Evolutionary conservation across 2,113 vertebrate species (phyloP), one percentile per base, ranked within the genome.

Genomic region (Mormoops blainvillei): DNA sequence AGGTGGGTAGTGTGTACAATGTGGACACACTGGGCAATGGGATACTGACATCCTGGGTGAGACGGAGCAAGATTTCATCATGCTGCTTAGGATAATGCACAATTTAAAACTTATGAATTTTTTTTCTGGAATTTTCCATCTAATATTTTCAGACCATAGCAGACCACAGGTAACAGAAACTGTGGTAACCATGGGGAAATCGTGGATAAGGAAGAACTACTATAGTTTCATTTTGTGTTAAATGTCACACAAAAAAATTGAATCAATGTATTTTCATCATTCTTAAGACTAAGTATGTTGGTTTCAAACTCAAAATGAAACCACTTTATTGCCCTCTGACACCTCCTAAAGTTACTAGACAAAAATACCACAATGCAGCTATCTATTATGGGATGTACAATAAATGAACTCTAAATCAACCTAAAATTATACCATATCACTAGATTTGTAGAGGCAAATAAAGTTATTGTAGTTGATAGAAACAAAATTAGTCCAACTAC

Each of bases 231-330:
- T 77, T 84, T 91, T 78, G 24, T 91, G n/a, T 38, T 89, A 71
- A 89, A 65, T 18, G 15, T 74, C 54, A 65, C 43, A 78, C 19
- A n/a, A 94, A 85, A 58, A 71, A 84, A 84, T 12, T n/a, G 18
- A 93, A 81, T 94, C 81, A 24, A 94, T 97, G 88, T 1, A 95
- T 98, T 97, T 96, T 96, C 77, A 88, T 97, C 96, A 92, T 67
- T 83, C 76, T 67, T 92, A 87, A 97, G 71, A 94, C 91, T 73
- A 90, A 94, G 88, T 70, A 50, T 71, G 68, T 90, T 28, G 68
- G 89, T 38, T 68, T 91, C 86, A 96, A 93, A 87, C 7, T 63
- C 71, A 94, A 93, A 92, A 95, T 88, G 0, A 0, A 96, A 93
- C 50, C 33, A 33, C n/a, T 82, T 38, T 38, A 65, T 84, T 92